Evolutionary conservation across 2,888 invertebrate species (phyloP), one percentile per base, ranked within the genome.

Genomic region (Germaria angustata): DNA sequence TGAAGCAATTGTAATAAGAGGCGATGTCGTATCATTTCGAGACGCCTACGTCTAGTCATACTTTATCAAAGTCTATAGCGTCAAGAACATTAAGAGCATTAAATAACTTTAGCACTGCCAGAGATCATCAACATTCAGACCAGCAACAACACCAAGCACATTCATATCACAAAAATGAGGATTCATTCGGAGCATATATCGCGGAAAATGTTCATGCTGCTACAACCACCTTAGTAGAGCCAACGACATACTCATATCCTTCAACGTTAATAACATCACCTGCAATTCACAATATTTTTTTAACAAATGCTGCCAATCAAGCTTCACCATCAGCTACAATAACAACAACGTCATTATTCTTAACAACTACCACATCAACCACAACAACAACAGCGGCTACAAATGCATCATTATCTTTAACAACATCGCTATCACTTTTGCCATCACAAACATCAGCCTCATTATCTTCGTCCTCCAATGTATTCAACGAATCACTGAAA

Each of bases 381-480:
- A 28, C 79, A 69, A 49, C 76, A 44, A 20, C 72, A 72, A 13
- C 68, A 49, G 34, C 72, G 61, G 46, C 82, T 24, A 15, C 79
- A 53, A 65, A 69, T 36, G 34, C 84, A 65, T 55, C 85, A 46
- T 44, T 84, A 57, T 32, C 65, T 1, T 34, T 57, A 28, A 41
- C 80, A 49, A 32, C 55, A 20, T 61, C 81, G 8, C 15, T 78
- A 32, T 22, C 63, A 36, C 32, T 46, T 28, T 28, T 51, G 8
- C 85, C 88, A 85, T 79, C 87, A 80, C 85, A 86, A 71, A 49
- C 81, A 8, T 68, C 79, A 28, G 55, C 51, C 69, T 80, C 86
- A 36, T n/a, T 53, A 61, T 81, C 86, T 1, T 24, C 66, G 24
- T 66, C 41, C 72, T 15, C 77, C 53, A 44, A 53, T 51, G 46